Evolutionary conservation across 2,888 invertebrate genomes (phyloP).

Genomic region (Stenodema calcarata): DNA sequence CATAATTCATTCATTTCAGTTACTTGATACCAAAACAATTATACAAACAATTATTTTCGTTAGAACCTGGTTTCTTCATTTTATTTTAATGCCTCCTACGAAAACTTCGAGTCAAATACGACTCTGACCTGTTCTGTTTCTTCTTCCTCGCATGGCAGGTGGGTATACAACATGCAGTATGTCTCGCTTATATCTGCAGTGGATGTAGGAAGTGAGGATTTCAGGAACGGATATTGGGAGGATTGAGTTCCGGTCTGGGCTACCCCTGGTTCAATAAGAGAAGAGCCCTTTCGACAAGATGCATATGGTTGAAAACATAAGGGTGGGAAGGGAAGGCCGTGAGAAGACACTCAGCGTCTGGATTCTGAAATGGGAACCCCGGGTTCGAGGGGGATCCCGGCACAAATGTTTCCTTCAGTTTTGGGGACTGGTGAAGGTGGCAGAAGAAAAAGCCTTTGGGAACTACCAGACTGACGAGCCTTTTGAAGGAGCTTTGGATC

Average conservation of each 20-base stretch:
- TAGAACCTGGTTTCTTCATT: no score
- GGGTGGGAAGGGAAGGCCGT: background rate
- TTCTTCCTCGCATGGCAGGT: no score
- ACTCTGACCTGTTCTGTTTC: no score
- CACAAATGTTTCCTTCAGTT: constrained; percentile 43
- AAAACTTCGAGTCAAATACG: no score
- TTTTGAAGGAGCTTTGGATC: constrained; percentile 2
- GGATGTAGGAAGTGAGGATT: no score
- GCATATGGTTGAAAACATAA: background rate
- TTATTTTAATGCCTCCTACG: no score
- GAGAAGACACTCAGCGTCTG: constrained; percentile 3
- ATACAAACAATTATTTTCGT: no score
- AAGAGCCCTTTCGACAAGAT: background rate
- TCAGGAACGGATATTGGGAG: background rate
- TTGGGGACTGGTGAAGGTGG: background rate
- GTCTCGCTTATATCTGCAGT: no score
- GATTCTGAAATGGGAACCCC: constrained; percentile 28
- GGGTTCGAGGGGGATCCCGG: background rate
- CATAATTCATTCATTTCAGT: no score
- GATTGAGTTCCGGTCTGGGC: background rate
- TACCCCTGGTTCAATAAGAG: background rate
- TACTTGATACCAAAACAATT: no score
- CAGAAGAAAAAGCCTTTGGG: background rate
- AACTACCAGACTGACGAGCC: constrained; percentile 24
- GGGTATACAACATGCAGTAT: no score